Conservation (phyloP, 2,797 vertebrate genomes). For the Onychomys arenicola region DNA sequence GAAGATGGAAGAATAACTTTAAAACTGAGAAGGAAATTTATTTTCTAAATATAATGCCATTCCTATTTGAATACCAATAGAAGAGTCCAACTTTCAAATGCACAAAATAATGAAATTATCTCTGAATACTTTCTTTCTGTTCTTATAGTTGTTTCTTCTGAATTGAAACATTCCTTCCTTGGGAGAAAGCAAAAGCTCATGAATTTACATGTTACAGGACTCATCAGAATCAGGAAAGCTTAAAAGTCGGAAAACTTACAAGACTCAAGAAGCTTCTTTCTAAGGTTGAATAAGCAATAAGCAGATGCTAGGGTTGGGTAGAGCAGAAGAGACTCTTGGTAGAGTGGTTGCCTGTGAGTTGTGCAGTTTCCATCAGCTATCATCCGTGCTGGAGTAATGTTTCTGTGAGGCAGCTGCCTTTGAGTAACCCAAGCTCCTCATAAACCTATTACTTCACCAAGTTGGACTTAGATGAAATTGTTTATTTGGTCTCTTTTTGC, state of each 20-base stretch:
- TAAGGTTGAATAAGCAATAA: neutral
- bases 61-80: neutral
- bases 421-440: neutral
- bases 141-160: neutral
- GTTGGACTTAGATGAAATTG: neutral
- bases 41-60: slow-evolving; percentile 18
- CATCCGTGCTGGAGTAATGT: neutral
- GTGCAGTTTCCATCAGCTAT: neutral
- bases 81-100: neutral
- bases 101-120: neutral
- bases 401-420: neutral
- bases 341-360: neutral
- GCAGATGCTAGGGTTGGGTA: neutral
- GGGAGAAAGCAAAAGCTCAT: neutral
- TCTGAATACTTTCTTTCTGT: neutral
- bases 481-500: neutral
- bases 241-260: neutral
- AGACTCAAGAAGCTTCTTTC: neutral
- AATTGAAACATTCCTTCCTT: neutral
- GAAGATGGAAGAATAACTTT: slow-evolving; percentile 4
- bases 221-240: neutral
- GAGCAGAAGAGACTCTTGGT: neutral
- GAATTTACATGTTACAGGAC: neutral
- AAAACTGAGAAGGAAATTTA: slow-evolving; percentile 20
- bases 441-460: neutral